Percentiles rank a stretch among this genome's conserved stretches.
Evolutionary conservation across 2,888 invertebrate genomes (phyloP).

Genomic region (Amiota mariae): DNA sequence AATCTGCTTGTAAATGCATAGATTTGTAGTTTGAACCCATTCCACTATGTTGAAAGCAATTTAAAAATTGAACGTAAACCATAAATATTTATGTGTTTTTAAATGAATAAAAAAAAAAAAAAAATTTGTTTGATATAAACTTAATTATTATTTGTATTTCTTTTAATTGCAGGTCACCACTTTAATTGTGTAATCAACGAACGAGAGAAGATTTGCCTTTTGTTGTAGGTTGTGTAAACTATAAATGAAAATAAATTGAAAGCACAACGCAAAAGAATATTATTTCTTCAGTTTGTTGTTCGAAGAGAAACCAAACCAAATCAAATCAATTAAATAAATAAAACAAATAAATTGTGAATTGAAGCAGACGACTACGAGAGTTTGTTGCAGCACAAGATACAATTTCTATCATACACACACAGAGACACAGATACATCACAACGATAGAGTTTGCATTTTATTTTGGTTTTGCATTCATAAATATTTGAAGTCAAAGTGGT

Average conservation of each 20-base stretch:
- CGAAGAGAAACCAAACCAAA: neutral
- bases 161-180: slow-evolving; percentile 43
- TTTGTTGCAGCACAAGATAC: too few species aligned
- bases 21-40: too few species aligned
- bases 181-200: slow-evolving; percentile 33
- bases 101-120: too few species aligned
- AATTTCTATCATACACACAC: neutral
- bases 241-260: slow-evolving; percentile 8
- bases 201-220: neutral
- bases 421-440: slow-evolving; percentile 42
- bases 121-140: neutral
- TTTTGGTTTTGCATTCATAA: too few species aligned
- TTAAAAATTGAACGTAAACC: too few species aligned
- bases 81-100: too few species aligned
- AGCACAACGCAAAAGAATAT: slow-evolving; percentile 16
- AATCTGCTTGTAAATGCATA: too few species aligned
- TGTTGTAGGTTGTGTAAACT: too few species aligned
- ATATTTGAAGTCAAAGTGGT: slow-evolving; percentile 35
- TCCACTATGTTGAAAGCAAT: too few species aligned
- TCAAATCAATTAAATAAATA: slow-evolving; percentile 23
- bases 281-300: neutral
- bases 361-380: slow-evolving; percentile 24
- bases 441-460: neutral
- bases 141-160: slow-evolving; percentile 19
- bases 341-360: slow-evolving; percentile 16